Evolutionary conservation across 1,140 invertebrate species (phyloP), one percentile per base, ranked within the genome.

Genomic region (Chelonus insularis): DNA sequence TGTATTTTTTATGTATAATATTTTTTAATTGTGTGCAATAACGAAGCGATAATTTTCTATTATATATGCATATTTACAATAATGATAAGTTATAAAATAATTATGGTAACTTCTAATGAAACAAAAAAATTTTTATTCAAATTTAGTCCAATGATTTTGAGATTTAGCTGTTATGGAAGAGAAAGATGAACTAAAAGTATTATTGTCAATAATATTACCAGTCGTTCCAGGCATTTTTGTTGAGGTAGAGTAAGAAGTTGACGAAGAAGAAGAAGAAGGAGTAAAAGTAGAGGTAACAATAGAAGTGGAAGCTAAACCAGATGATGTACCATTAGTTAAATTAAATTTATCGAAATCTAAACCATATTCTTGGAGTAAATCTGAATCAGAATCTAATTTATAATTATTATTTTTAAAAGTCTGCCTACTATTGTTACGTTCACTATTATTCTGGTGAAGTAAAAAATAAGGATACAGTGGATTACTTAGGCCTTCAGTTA

Each of bases 391-490:
- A 4, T 29, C 74, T 83, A 60, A 68, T 16, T n/a, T 61, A 7
- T 29, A 7, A 29, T 29, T 29, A 29, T 29, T 73, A 8, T 39
- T 72, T 21, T 61, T 71, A 69, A 71, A 74, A 4, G 69, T 64
- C 7, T 55, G 23, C 5, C 11, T 12, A 7, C 62, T 48, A 41
- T 57, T 56, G 50, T 66, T 68, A 9, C 51, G 58, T 6, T 73
- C 70, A 20, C 50, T 65, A 32, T 3, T 72, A 64, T 69, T 70
- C 36, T 79, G 74, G 57, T 80, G 69, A 8, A 84, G 84, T 23
- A 80, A 74, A 65, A 84, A 86, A 62, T 86, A 86, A 0, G 85
- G 84, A 66, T 87, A 87, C 1, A 87, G 67, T 0, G 86, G 86
- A 68, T 87, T 87, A 57, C 78, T 83, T n/a, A 86, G 74, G 50